Evolutionary conservation across 2,797 vertebrate genomes (phyloP), one percentile per base, ranked within the genome.

Genomic region (Cyprinodon diabolis): DNA sequence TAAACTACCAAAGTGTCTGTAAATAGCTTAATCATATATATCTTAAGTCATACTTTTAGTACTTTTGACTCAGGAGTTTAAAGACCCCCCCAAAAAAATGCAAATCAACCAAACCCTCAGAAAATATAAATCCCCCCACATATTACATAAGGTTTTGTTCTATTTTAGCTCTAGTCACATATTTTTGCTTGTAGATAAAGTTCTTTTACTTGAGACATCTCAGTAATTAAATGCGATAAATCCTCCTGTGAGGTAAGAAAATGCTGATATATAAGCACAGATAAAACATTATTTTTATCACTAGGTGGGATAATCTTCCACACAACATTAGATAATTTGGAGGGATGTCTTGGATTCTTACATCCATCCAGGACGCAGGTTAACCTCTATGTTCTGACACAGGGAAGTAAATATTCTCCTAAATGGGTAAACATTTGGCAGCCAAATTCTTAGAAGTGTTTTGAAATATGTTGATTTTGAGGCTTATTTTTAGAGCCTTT

Each of bases 401-500:
- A 74, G 75, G 82, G 77, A 90, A 85, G 63, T 89, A 90, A 92
- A 91, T 84, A 85, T 84, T 90, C 78, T 86, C 54, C 74, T 74
- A 87, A 89, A 89, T 84, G 79, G 73, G 79, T 90, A 90, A 92
- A 91, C 88, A 87, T 83, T 90, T 88, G 86, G 84, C 90, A 87
- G 86, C 81, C 83, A 89, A 80, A 81, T 77, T 78, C 62, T 19
- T 86, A 74, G 58, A 76, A 86, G 82, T 65, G 62, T 83, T 84
- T 79, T 79, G 83, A 90, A 90, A 92, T 88, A 85, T 88, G 86
- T 86, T 68, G 75, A 91, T 90, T 90, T 91, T 90, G 54, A 57
- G 71, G 65, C 78, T 82, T 94, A 94, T 94, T 93, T 94, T 93
- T 93, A 93, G 91, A 90, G 82, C 84, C 88, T 93, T 92, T 92